Percentiles rank a stretch among this genome's conserved stretches.
Evolutionary conservation across 2,888 invertebrate genomes (phyloP).

Genomic region (Torymus tubicola): DNA sequence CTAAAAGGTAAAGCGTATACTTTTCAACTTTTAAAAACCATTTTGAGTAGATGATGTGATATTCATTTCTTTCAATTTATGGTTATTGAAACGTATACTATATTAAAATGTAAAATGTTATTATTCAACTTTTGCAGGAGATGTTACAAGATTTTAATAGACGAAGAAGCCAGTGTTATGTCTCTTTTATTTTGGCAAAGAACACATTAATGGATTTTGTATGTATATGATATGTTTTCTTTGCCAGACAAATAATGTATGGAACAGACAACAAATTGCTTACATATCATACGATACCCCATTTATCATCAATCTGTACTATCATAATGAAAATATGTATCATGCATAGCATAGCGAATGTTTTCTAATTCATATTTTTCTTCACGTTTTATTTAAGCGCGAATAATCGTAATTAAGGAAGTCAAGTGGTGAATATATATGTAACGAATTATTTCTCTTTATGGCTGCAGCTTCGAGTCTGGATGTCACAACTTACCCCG

Average conservation of each 20-base stretch:
- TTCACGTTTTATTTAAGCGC: conserved; percentile 14
- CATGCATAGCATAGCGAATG: background rate
- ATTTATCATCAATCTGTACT: conserved; percentile 16
- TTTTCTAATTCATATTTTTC: background rate
- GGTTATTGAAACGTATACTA: no score
- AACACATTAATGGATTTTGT: no score
- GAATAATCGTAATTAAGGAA: conserved; percentile 22
- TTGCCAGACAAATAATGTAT: background rate
- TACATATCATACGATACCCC: background rate
- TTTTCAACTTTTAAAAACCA: background rate
- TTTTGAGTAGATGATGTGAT: background rate
- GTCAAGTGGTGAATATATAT: conserved; percentile 19
- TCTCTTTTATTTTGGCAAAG: no score
- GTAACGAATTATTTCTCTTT: conserved; percentile 61
- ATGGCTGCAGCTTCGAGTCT: conserved; percentile 73
- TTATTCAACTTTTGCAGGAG: no score
- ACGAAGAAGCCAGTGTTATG: no score
- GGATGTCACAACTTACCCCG: conserved; percentile 73
- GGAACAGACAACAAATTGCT: background rate
- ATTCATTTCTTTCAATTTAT: no score
- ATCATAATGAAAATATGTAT: conserved; percentile 24
- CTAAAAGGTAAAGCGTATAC: background rate
- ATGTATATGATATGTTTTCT: no score
- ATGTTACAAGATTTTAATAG: no score
- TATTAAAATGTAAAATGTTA: no score